A percentile compares a stretch with the other conserved stretches of the same genome.
phyloP scores from a whole-genome alignment of 2,113 vertebrate genomes.

The Epinephelus fuscoguttatus region DNA sequence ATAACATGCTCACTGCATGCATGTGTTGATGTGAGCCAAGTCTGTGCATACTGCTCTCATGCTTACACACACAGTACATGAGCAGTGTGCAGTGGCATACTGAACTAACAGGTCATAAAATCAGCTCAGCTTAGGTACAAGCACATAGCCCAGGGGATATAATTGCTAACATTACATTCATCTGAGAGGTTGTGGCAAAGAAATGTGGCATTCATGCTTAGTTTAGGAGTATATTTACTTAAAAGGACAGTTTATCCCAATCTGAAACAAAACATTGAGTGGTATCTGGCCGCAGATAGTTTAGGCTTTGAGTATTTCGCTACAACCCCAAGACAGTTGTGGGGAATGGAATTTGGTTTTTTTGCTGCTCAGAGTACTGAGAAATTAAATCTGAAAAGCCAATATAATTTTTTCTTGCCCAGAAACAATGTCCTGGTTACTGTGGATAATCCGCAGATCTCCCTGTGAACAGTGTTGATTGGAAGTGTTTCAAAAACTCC shows the following conservation, averaged over 20 bases:
- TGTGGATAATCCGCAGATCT: conserved; percentile 22
- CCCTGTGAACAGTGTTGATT: conserved; percentile 19
- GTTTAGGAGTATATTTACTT: neutral
- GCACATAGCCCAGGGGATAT: neutral
- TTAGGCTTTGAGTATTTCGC: neutral
- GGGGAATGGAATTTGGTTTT: neutral
- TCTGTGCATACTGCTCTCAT: neutral
- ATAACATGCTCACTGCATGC: neutral
- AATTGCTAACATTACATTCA: neutral
- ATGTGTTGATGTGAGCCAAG: neutral
- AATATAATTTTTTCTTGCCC: neutral
- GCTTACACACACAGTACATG: neutral
- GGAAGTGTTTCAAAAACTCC: conserved; percentile 20
- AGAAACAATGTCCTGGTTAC: conserved; percentile 27
- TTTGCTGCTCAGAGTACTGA: neutral
- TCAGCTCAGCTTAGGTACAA: neutral
- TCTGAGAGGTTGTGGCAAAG: neutral
- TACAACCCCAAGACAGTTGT: neutral
- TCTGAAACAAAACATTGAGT: too few species aligned
- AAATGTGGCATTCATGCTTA: neutral
- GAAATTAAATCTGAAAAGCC: neutral
- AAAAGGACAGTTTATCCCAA: neutral
- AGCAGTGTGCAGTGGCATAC: neutral
- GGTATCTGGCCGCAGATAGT: neutral
- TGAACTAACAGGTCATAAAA: neutral